Base-by-base conservation (phyloP, 2,797 vertebrate genomes). In the Acanthurus leucopareius region DNA sequence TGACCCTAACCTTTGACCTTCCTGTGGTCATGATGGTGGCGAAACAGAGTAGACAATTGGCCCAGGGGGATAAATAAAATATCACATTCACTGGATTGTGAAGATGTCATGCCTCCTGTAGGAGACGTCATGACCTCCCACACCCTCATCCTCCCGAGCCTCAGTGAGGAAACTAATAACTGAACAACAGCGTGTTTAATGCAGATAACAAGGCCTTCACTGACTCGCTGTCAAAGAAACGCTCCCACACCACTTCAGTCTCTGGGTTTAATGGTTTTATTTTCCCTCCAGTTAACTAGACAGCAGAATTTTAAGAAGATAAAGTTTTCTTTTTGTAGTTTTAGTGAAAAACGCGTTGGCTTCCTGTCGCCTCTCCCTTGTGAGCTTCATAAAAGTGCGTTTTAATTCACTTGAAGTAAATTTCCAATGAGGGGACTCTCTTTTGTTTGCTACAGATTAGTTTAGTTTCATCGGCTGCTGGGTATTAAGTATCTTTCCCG, bases 1-100 rank as follows among this genome's bases (percentile, higher is more conserved):
- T 58, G 51, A 10, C n/a, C 57, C 54, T 69, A 45, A 82, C 82
- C 68, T 84, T 56, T 84, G 67, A 69, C 66, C 28, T 63, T 48
- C 38, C 32, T 47, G 28, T 40, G 47, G 20, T 19, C 5, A 35
- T 38, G 14, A 1, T 15, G 52, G n/a, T 40, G 3, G 17, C 15
- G 19, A 52, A 67, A 53, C 25, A 42, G 8, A 61, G 2, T n/a
- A 22, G 10, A 44, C 10, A 52, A 60, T 1, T 57, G 9, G 49
- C 17, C 58, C 61, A 14, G 5, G 14, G 28, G n/a, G 51, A 75
- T 67, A 28, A 52, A 62, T 22, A 49, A 47, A 73, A 58, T 48
- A 65, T 35, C n/a, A 62, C 11, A 62, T 57, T 54, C 13, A 3
- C 2, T 57, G 6, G 20, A 54, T 72, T 52, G 1, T 42, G 2